Evolutionary conservation across 2,888 invertebrate genomes (phyloP), one percentile per base, ranked within the genome.

Genomic region (Hypercompe scribonia): DNA sequence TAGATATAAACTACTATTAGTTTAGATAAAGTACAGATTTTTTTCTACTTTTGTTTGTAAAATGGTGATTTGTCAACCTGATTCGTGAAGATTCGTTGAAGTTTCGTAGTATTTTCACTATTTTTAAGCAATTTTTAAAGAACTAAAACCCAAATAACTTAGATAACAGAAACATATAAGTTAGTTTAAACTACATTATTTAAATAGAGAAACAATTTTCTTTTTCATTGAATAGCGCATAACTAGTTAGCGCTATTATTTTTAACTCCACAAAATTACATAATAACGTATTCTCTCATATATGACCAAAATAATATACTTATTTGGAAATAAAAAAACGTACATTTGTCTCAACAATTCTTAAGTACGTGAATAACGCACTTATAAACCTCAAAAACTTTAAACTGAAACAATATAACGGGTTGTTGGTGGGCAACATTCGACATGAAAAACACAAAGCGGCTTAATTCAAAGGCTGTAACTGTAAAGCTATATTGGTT

Each of bases 401-500:
- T 58, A 28, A 50, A 58, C 58, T 28, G 28, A 58, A 58, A 58
- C 58, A 31, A 58, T 31, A 15, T 28, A 15, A 58, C 28, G 28
- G 58, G 15, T 15, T 31, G 28, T 58, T 28, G 15, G 28, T 4
- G 28, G 28, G 58, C 31, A 31, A 31, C 58, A 31, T 58, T 28
- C 28, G 28, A 54, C n/a, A n/a, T 1, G n/a, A 54, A n/a, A 10
- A 13, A 50, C 21, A 21, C 50, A 21, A 50, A 50, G 50, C 24
- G 24, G 24, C 24, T 50, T 50, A 7, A 46, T 46, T 46, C 54
- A 54, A 28, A 31, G 15, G 36, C 15, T 46, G 31, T 58, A 54
- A n/a, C n/a, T 31, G 34, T 46, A 71, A 66, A 70, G 71, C 66
- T 74, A 72, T 50, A 79, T 71, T 50, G 31, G 11, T 61, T 75